Percentiles rank a stretch among this genome's conserved stretches.
Conservation (phyloP, 2,888 invertebrate genomes). For the Yponomeuta malinellus region DNA sequence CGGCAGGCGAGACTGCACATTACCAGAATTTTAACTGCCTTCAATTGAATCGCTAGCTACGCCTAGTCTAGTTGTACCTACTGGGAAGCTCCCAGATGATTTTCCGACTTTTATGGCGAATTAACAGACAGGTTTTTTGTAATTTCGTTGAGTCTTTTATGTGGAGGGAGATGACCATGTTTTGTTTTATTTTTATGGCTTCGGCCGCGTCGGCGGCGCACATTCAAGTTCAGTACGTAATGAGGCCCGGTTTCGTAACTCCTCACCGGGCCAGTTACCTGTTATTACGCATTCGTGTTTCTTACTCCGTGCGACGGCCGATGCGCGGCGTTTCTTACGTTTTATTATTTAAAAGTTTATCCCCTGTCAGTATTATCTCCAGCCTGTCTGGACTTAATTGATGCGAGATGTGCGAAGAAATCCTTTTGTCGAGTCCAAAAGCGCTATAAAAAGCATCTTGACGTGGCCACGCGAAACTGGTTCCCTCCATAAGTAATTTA, state of each 20-base stretch:
- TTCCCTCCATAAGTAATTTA: constrained; percentile 30
- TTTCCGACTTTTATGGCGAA: background rate
- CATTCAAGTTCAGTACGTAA: constrained; percentile 53
- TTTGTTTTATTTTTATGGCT: constrained; percentile 23
- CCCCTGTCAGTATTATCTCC: background rate
- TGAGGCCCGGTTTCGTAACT: constrained; percentile 53
- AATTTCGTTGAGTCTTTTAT: constrained; percentile 12
- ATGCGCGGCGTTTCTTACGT: constrained; percentile 29
- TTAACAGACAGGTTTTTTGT: constrained; percentile 12
- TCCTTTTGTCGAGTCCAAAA: constrained; percentile 11
- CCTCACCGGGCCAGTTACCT: constrained; percentile 34
- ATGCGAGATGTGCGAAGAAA: background rate
- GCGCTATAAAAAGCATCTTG: constrained; percentile 26
- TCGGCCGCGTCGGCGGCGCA: constrained; percentile 16
- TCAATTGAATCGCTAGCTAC: constrained; percentile 57
- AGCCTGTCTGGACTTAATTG: background rate
- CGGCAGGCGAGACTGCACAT: constrained; percentile 51
- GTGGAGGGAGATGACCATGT: constrained; percentile 5
- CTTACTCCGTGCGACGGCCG: constrained; percentile 43
- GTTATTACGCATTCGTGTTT: constrained; percentile 46
- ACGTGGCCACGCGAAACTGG: constrained; percentile 42
- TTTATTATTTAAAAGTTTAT: constrained; percentile 9
- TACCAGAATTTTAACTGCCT: constrained; percentile 65
- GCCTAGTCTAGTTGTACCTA: constrained; percentile 16
- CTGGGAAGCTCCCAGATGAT: background rate